Conservation (phyloP, 1,140 invertebrate species). For the Heliconius congener region DNA sequence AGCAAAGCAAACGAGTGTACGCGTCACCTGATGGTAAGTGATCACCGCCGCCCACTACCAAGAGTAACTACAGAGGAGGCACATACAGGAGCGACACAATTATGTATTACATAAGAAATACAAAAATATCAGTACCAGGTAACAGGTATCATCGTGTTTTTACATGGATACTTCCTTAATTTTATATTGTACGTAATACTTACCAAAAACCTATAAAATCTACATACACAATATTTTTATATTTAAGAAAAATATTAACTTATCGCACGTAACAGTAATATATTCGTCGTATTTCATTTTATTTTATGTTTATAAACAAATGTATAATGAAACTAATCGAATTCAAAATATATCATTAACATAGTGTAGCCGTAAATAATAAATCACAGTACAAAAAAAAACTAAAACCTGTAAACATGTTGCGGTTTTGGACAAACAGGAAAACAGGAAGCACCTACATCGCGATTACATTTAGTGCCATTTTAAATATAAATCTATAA, state of each 20-base stretch:
- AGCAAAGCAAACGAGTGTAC: too few relatives aligned
- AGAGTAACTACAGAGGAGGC: too few relatives aligned
- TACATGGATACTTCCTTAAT: too few relatives aligned
- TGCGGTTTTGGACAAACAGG: conserved; percentile 15
- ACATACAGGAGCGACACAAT: too few relatives aligned
- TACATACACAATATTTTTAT: neutral
- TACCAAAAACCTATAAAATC: too few relatives aligned
- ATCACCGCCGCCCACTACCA: too few relatives aligned
- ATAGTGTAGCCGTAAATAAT: neutral
- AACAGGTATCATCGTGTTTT: too few relatives aligned
- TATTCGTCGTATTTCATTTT: neutral
- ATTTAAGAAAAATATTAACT: neutral
- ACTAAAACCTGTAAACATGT: neutral
- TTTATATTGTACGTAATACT: too few relatives aligned
- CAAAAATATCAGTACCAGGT: too few relatives aligned
- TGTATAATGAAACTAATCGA: neutral
- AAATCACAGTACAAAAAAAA: neutral
- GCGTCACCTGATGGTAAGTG: too few relatives aligned
- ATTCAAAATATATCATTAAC: neutral
- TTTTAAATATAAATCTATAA: conserved; percentile 23
- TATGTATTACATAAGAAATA: too few relatives aligned
- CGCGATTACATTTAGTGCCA: conserved; percentile 15
- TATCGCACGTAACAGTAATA: neutral
- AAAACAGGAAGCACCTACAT: conserved; percentile 19
- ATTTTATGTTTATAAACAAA: neutral